Evolutionary conservation across 2,797 vertebrate genomes (phyloP).

Genomic region (Danio albolineatus): DNA sequence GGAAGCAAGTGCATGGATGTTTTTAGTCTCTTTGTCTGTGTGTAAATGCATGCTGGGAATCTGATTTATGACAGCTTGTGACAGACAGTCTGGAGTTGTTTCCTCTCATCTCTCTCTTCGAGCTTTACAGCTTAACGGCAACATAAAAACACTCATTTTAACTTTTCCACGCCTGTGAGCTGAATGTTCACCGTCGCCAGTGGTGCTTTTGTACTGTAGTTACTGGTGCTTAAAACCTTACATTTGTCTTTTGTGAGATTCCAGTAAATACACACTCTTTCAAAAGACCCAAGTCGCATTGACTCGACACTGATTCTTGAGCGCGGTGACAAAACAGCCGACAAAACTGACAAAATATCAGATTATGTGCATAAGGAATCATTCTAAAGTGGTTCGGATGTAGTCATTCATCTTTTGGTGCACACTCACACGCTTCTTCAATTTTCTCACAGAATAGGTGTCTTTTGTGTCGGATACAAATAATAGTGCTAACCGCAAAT

Average conservation of each 20-base stretch:
- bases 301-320: constrained; percentile 12
- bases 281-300: constrained; percentile 23
- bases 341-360: background rate
- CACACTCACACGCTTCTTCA: background rate
- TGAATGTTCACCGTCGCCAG: constrained; percentile 29
- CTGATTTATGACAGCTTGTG: constrained; percentile 62
- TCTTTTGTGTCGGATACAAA: background rate
- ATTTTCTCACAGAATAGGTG: background rate
- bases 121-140: constrained; percentile 57
- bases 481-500: background rate
- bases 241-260: constrained; percentile 43
- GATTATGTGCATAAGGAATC: background rate
- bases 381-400: background rate
- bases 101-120: constrained; percentile 48
- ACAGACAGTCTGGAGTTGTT: constrained; percentile 51
- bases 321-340: background rate
- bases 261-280: constrained; percentile 30
- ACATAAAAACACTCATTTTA: constrained; percentile 37
- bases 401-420: background rate
- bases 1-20: constrained; percentile 25
- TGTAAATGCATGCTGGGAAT: constrained; percentile 35
- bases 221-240: constrained; percentile 37
- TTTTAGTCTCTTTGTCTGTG: constrained; percentile 26
- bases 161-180: constrained; percentile 23
- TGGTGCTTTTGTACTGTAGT: constrained; percentile 45